Evolutionary conservation across 1,140 invertebrate genomes (phyloP).

Genomic region (Carposina sasakii): DNA sequence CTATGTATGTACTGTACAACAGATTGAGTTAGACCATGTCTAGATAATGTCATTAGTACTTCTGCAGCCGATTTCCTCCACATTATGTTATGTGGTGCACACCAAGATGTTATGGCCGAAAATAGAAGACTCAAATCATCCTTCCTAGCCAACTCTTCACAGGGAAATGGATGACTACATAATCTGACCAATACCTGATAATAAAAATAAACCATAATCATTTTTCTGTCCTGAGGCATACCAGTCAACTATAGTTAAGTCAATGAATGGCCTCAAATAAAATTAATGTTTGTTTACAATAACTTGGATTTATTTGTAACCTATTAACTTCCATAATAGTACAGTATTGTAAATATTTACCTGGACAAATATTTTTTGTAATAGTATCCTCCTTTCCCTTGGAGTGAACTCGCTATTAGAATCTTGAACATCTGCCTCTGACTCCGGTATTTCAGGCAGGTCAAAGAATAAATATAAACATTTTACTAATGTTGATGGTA

Average conservation of each 20-base stretch:
- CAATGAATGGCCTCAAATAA: too few species aligned
- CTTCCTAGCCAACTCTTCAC: conserved; percentile 96
- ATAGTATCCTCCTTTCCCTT: conserved; percentile 89
- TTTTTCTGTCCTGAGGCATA: too few species aligned
- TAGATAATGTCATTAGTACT: conserved; percentile 95
- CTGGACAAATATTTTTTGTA: conserved; percentile 98
- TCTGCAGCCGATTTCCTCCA: conserved; percentile 98
- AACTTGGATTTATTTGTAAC: too few species aligned
- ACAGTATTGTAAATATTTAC: too few species aligned
- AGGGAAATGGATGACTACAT: conserved; percentile 92
- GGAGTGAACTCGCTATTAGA: conserved; percentile 90
- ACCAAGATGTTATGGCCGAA: conserved; percentile 96
- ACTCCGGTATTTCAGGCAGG: conserved; percentile 91
- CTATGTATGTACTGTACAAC: conserved; percentile 98
- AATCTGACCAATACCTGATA: conserved; percentile 90
- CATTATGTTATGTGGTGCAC: conserved; percentile 91
- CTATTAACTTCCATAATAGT: too few species aligned
- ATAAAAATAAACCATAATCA: conserved; percentile 7
- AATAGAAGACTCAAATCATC: conserved; percentile 97
- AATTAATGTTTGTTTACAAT: too few species aligned
- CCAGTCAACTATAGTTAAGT: too few species aligned
- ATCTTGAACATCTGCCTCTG: conserved; percentile 82
- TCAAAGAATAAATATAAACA: conserved; percentile 99
- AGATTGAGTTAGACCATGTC: conserved; percentile 92
- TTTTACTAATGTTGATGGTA: conserved; percentile 98